Evolutionary conservation across 1,140 invertebrate genomes (phyloP).

Genomic region (Drosophila obscura): DNA sequence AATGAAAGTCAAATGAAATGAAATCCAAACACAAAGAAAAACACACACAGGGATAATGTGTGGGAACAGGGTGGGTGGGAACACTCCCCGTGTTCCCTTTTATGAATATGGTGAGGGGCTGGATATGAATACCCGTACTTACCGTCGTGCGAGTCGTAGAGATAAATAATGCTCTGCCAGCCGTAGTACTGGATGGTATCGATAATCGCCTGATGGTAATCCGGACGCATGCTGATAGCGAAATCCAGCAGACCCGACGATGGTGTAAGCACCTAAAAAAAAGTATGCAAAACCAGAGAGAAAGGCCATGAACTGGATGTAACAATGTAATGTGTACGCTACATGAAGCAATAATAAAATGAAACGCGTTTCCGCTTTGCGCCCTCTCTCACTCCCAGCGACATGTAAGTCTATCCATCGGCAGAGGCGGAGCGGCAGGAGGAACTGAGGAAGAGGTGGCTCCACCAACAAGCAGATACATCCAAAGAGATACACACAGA

Average conservation of each 20-base stretch:
- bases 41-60: conserved; percentile 47
- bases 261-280: conserved; percentile 88
- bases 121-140: conserved; percentile 84
- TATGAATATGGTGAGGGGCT: neutral
- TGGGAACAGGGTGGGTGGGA: neutral
- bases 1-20: conserved; percentile 73
- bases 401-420: conserved; percentile 42
- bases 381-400: neutral
- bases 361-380: conserved; percentile 77
- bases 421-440: neutral
- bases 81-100: neutral
- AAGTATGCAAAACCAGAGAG: conserved; percentile 70
- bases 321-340: conserved; percentile 80
- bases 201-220: conserved; percentile 96
- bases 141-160: conserved; percentile 98
- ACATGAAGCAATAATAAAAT: conserved; percentile 83
- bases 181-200: conserved; percentile 95
- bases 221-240: conserved; percentile 95
- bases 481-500: conserved; percentile 53
- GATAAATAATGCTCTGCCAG: conserved; percentile 96
- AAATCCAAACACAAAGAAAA: conserved; percentile 69
- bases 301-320: conserved; percentile 29
- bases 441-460: conserved; percentile 14
- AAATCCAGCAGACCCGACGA: conserved; percentile 93
- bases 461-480: conserved; percentile 58